Evolutionary conservation across 2,113 vertebrate species (phyloP).

Genomic region (Riparia riparia): DNA sequence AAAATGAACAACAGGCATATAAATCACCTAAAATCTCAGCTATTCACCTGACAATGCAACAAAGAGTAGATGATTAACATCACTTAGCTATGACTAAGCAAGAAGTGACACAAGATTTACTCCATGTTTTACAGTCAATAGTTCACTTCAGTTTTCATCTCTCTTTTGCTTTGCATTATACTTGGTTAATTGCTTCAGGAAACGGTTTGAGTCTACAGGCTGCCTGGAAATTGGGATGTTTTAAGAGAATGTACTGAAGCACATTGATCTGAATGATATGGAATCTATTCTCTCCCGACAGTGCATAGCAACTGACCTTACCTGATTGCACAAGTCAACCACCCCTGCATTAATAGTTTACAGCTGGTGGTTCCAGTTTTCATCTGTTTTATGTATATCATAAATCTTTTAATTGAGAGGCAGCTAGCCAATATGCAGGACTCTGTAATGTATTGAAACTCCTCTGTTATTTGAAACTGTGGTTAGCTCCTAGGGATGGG

Average conservation of each 20-base stretch:
- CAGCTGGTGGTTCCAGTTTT: background rate
- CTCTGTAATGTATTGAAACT: background rate
- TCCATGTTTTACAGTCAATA: background rate
- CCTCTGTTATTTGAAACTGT: background rate
- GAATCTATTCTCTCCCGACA: accelerated
- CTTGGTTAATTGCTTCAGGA: background rate
- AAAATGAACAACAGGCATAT: background rate
- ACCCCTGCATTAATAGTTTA: background rate
- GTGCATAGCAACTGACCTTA: background rate
- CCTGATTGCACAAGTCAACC: background rate
- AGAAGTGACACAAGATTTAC: background rate
- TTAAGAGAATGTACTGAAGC: background rate
- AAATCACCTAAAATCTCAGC: conserved; percentile 26
- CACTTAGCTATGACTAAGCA: background rate
- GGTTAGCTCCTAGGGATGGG: background rate
- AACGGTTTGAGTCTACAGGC: background rate
- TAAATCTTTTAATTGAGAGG: background rate
- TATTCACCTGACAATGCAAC: background rate
- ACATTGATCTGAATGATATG: background rate
- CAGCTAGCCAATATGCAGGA: background rate
- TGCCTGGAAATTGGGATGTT: conserved; percentile 38
- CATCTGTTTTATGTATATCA: background rate
- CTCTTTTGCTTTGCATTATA: background rate
- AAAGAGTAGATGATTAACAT: conserved; percentile 9
- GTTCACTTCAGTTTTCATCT: background rate